phyloP scores from a whole-genome alignment of 2,113 vertebrate genomes.

The Chaetura pelagica region DNA sequence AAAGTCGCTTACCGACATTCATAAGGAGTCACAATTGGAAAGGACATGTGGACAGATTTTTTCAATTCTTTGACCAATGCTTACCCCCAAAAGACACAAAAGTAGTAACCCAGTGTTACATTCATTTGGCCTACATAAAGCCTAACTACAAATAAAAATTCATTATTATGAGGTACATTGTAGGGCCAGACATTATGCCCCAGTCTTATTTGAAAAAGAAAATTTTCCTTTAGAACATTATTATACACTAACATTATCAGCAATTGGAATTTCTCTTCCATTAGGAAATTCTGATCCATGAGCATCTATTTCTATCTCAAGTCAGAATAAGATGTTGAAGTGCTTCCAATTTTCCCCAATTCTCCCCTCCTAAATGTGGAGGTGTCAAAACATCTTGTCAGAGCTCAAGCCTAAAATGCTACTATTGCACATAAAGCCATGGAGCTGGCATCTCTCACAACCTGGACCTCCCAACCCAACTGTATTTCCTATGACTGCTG shows the following conservation, averaged over 20 bases:
- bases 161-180: background rate
- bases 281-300: background rate
- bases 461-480: background rate
- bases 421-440: background rate
- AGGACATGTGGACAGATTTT: background rate
- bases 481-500: background rate
- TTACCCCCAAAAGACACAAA: background rate
- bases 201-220: background rate
- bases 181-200: background rate
- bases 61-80: background rate
- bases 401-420: background rate
- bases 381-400: background rate
- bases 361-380: background rate
- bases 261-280: background rate
- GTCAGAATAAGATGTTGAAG: background rate
- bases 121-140: background rate
- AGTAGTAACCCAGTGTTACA: background rate
- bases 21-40: background rate
- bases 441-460: background rate
- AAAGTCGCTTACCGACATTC: background rate
- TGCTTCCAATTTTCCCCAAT: background rate
- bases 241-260: background rate
- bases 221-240: background rate
- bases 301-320: background rate
- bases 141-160: background rate